phyloP scores from a whole-genome alignment of 2,113 vertebrate species.

The Oreochromis spilurus region DNA sequence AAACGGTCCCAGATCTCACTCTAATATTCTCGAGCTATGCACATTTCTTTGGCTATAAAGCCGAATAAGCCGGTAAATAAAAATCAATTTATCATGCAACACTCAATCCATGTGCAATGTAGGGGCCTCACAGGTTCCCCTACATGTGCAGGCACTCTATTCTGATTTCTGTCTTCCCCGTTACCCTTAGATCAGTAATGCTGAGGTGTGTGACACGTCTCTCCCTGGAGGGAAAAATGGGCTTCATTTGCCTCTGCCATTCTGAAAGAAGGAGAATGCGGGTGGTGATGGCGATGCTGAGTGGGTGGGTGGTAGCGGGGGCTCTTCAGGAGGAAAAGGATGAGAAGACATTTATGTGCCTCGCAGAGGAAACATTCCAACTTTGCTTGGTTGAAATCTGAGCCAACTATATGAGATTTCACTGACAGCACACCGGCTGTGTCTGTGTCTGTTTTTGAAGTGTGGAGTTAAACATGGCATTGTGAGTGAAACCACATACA shows the following conservation, averaged over 20 bases:
- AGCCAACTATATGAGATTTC: not conserved
- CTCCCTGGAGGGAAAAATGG: not conserved
- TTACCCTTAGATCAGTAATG: constrained; percentile 40
- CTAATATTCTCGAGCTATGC: not conserved
- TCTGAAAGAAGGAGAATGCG: not conserved
- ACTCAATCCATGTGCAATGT: not conserved
- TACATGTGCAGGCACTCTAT: not conserved
- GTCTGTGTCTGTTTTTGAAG: not conserved
- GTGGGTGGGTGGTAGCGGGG: not conserved
- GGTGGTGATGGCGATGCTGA: not conserved
- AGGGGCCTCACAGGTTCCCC: not conserved
- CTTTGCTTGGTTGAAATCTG: not conserved
- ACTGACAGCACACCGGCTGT: not conserved
- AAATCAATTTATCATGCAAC: not conserved
- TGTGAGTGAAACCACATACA: not conserved
- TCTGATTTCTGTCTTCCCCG: constrained; percentile 39
- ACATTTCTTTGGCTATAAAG: not conserved
- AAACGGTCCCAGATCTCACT: not conserved
- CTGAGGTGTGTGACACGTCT: not conserved
- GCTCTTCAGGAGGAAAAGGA: not conserved
- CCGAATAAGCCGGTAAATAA: not conserved
- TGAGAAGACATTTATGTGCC: not conserved
- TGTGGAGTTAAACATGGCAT: not conserved
- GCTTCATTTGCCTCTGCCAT: not conserved
- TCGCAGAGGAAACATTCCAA: not conserved